A percentile compares a stretch with the other conserved stretches of the same genome.
Conservation (phyloP, 1,140 invertebrate genomes). For the Ceratosolen fusciceps region DNA sequence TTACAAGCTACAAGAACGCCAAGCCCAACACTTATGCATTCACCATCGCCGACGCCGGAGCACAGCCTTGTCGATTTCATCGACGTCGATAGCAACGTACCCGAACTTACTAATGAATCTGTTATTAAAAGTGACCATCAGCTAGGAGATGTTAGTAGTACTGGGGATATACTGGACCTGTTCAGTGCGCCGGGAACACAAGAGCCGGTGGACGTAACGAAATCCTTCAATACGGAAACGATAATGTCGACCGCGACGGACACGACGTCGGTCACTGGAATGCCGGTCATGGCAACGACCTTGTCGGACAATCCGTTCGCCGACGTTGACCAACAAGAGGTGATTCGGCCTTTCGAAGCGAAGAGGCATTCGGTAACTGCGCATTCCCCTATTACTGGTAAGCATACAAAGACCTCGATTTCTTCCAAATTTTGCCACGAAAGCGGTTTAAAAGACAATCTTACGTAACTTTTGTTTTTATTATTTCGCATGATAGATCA, state of each 20-base stretch:
- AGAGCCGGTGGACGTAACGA: slow-evolving; percentile 5
- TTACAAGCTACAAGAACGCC: slow-evolving; percentile 86
- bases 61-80: slow-evolving; percentile 78
- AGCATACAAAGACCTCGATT: slow-evolving; percentile 1
- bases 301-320: slow-evolving; percentile 47
- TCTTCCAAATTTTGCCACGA: too few relatives aligned
- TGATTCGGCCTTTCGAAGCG: neutral
- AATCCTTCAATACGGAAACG: neutral
- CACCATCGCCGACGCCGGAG: slow-evolving; percentile 87
- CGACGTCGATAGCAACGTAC: slow-evolving; percentile 71
- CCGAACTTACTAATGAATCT: slow-evolving; percentile 63
- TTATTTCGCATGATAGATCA: too few relatives aligned
- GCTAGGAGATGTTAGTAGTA: neutral
- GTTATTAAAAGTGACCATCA: slow-evolving; percentile 34
- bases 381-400: slow-evolving; percentile 3
- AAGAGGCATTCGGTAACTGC: slow-evolving; percentile 12
- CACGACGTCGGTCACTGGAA: neutral
- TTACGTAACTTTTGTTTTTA: too few relatives aligned
- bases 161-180: slow-evolving; percentile 65
- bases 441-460: too few relatives aligned
- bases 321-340: slow-evolving; percentile 26
- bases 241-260: slow-evolving; percentile 3
- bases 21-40: slow-evolving; percentile 86
- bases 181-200: slow-evolving; percentile 63
- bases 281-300: slow-evolving; percentile 56